Conservation (phyloP, 2,888 invertebrate genomes). For the Criorhina ranunculi region DNA sequence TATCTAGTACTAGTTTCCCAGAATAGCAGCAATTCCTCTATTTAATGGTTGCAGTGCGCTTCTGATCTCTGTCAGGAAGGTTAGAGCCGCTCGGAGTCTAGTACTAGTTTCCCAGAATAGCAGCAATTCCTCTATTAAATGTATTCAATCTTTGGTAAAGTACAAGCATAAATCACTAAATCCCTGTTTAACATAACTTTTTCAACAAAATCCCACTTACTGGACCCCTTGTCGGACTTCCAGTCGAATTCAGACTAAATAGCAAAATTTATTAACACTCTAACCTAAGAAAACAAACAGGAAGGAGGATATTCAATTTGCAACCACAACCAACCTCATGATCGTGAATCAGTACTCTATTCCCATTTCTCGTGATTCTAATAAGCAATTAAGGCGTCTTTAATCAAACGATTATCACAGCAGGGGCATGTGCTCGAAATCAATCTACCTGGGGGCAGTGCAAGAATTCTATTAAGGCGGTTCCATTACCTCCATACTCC, state of each 20-base stretch:
- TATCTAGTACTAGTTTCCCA: too few species aligned
- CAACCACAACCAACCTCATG: constrained; percentile 31
- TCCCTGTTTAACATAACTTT: background rate
- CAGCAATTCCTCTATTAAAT: too few species aligned
- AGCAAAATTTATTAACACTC: constrained; percentile 14
- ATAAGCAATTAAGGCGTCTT: constrained; percentile 80
- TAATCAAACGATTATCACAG: constrained; percentile 83
- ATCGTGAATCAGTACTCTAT: constrained; percentile 32
- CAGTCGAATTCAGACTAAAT: background rate
- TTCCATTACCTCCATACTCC: background rate
- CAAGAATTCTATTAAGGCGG: constrained; percentile 3
- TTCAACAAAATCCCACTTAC: constrained; percentile 12
- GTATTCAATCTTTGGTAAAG: too few species aligned
- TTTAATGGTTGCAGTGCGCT: too few species aligned
- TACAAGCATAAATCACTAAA: background rate
- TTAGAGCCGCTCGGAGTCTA: too few species aligned
- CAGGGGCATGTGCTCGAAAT: constrained; percentile 77
- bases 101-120: too few species aligned
- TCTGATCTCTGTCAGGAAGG: too few species aligned
- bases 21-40: too few species aligned
- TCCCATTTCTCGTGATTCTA: constrained; percentile 50
- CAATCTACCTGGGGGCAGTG: constrained; percentile 27
- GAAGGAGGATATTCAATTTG: constrained; percentile 40
- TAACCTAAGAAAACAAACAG: constrained; percentile 46
- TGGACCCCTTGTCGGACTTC: background rate